These are phyloP conservation scores for Dinomys branickii DNA, from an alignment of 2,113 vertebrate genomes.

Conservation along the genomic window DNA sequence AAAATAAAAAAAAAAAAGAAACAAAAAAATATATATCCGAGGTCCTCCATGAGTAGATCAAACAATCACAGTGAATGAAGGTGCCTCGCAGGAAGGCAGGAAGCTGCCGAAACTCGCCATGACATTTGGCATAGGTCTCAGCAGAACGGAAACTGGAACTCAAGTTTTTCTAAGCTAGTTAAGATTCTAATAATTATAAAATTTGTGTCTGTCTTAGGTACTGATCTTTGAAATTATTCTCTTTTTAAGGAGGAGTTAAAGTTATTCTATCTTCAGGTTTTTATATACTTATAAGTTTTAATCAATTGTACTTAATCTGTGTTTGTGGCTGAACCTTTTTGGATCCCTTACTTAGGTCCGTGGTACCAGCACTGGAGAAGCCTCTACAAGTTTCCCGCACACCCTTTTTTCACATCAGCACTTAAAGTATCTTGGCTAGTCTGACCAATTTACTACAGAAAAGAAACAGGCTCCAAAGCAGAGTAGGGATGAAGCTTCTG, in stretches of 20 bases:
- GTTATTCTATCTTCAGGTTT: background rate
- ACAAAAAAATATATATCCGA: background rate
- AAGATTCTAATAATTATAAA: background rate
- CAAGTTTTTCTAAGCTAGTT: background rate
- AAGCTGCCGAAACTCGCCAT: background rate
- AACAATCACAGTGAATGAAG: background rate
- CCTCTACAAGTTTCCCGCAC: too few relatives aligned
- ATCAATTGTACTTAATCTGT: background rate
- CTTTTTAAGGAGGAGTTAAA: background rate
- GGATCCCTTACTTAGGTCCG: too few relatives aligned
- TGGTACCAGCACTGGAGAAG: too few relatives aligned
- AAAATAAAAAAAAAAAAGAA: too few relatives aligned
- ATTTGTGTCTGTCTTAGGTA: background rate
- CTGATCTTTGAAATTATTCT: background rate
- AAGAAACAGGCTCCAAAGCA: background rate
- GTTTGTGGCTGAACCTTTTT: background rate
- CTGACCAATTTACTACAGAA: background rate
- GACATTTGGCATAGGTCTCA: background rate
- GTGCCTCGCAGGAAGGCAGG: background rate
- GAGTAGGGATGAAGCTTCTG: background rate
- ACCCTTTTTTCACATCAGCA: background rate
- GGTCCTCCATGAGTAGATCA: background rate
- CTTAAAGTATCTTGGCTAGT: background rate
- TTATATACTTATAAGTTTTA: background rate
- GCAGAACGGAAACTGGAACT: background rate